Base-by-base conservation (phyloP, 2,797 vertebrate genomes). In the Sebastiscus tertius region DNA sequence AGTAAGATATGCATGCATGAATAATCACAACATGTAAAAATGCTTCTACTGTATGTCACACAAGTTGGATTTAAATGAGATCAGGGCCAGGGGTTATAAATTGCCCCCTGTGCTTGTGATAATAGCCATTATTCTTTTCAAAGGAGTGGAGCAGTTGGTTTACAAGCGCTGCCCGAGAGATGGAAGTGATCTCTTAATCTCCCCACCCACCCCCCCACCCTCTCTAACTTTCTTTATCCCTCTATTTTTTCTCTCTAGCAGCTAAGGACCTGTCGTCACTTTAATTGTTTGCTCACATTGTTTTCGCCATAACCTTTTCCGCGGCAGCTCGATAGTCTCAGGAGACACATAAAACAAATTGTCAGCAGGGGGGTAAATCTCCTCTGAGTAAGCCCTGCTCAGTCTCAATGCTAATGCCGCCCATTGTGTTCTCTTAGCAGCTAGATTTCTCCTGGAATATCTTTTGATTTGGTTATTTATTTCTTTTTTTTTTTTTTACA, bases 241-340 rank as follows among this genome's bases (percentile, higher is more conserved):
- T 69, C 8, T 11, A 11, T 75, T 46, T 70, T 29, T 16, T 78
- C 3, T 12, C 3, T 75, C 67, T 70, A 34, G 24, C 20, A 34
- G 26, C 69, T 46, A 34, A 78, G 72, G 76, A 88, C 77, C 52
- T 82, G 67, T 82, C 84, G 84, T 83, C 78, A 52, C 29, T 88
- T 89, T 89, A 91, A 92, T 88, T 89, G 87, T 90, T 89, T 82
- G 76, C 79, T 73, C 76, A 79, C 78, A 82, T 90, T 85, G 88
- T 89, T 87, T 90, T 88, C 9, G 8, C 70, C 5, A 20, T 91
- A 91, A 90, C 91, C 88, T 92, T 94, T 91, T 78, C 83, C 49
- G 24, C 73, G 31, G 83, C 71, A 42, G 88, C 89, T 77, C 33
- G 31, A 33, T 79, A 56, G 81, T 92, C 90, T 87, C 87, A n/a